Evolutionary conservation across 2,113 vertebrate genomes (phyloP).

Genomic region (Coreoperca whiteheadi): DNA sequence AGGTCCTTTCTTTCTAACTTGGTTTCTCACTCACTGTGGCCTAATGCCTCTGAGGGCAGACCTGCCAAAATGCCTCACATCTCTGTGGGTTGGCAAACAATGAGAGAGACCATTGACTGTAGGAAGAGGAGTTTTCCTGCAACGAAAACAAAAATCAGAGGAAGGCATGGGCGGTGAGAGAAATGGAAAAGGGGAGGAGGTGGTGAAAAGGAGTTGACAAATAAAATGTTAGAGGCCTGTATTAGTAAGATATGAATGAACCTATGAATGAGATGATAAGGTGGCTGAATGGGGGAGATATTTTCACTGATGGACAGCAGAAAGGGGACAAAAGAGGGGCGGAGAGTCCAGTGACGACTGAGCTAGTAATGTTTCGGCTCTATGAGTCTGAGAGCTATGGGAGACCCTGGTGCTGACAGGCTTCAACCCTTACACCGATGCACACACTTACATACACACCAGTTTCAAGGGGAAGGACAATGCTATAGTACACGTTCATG

Average conservation of each 20-base stretch:
- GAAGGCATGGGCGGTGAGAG: not conserved
- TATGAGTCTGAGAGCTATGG: too few relatives aligned
- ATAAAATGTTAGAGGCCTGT: not conserved
- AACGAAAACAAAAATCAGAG: not conserved
- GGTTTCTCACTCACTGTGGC: conserved; percentile 49
- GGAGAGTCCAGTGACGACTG: too few relatives aligned
- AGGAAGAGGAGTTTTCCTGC: conserved; percentile 19
- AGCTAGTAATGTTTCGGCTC: too few relatives aligned
- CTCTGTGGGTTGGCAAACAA: conserved; percentile 30
- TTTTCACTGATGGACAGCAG: too few relatives aligned
- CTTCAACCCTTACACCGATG: conserved; percentile 21
- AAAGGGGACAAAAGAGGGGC: too few relatives aligned
- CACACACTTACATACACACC: conserved; percentile 18
- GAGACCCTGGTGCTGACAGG: conserved; percentile 54
- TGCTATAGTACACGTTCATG: not conserved
- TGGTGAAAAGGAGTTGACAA: not conserved
- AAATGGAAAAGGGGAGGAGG: not conserved
- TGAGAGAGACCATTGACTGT: not conserved
- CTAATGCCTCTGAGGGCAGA: conserved; percentile 42
- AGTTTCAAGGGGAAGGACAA: conserved; percentile 36
- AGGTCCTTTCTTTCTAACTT: conserved; percentile 53
- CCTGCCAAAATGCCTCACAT: conserved; percentile 35
- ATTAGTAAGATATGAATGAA: not conserved
- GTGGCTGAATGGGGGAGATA: too few relatives aligned
- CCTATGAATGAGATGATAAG: not conserved